Evolutionary conservation across 2,888 invertebrate genomes (phyloP), one percentile per base, ranked within the genome.

Genomic region (Pasiphila rectangulata): DNA sequence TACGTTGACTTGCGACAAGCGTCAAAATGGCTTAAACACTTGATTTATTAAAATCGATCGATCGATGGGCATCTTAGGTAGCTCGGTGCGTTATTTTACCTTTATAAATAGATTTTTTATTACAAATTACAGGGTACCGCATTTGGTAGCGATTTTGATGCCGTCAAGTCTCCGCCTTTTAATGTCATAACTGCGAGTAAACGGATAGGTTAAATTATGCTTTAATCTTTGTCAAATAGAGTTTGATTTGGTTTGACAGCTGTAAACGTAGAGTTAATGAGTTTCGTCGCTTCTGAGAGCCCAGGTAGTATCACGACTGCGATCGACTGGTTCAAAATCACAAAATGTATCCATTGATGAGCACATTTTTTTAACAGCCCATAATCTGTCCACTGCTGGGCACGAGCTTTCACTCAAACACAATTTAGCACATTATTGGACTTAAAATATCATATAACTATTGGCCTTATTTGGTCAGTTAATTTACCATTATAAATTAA

Each of bases 101-200:
- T 84, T 86, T 83, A 85, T 88, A 88, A 87, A 88, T 87, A 87
- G 85, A 86, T 86, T 88, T 87, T 88, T 86, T 86, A 85, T 82
- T 77, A 84, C 79, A 88, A 88, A 88, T 88, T 87, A 88, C 79
- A 85, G 88, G 88, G 83, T 87, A 83, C 84, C 77, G 71, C 78
- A 79, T 83, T 85, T 85, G 84, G 86, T 86, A 86, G 85, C 85
- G 84, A 83, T 85, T 83, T 83, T 67, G 83, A 77, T 75, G 76
- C 78, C 66, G 69, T 64, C 71, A 56, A 57, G 59, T 56, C 61
- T 61, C 63, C 69, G 60, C 59, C 63, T 63, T 72, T 63, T 67
- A 69, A 57, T 55, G 75, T 67, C 69, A 70, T 78, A 84, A 83
- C 72, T 58, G 60, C 54, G 42, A 50, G 64, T 64, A 61, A 58